Base-by-base conservation (phyloP, 2,113 vertebrate genomes). In the Pomatorhinus ruficollis region DNA sequence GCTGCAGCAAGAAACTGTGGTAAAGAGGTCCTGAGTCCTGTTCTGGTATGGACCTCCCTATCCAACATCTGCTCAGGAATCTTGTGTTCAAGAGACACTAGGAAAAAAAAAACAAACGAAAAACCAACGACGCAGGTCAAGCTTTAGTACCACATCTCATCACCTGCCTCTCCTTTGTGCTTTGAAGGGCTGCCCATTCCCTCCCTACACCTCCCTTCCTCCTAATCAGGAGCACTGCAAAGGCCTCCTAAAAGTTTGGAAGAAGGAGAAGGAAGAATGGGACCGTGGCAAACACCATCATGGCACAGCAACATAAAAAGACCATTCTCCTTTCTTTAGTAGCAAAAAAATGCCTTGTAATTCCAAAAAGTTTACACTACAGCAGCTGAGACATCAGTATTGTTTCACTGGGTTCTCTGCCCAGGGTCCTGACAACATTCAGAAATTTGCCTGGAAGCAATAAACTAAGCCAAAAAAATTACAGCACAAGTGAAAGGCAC, bases 391-490 rank as follows among this genome's bases (percentile, higher is more conserved):
- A 60, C 44, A 59, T 39, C 78, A 44, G 56, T 50, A 12, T 7
- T 45, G n/a, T 91, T 72, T 81, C 66, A 42, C 31, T 16, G 33
- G 5, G 12, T 94, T 87, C 74, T 82, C 93, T 89, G 54, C 53
- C 60, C 65, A 59, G 42, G 47, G 53, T 80, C 69, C 59, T 63
- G 84, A 95, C 71, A 93, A 28, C 70, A 60, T 50, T 54, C 45
- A 37, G 64, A 83, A 77, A 80, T 80, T 57, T 90, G 66, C 91
- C 65, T 90, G 79, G 74, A 80, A 97, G 84, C 80, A 65, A 94
- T 35, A 95, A 93, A 87, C 50, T 13, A 70, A 44, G 79, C 50
- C n/a, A 74, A 80, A 69, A 68, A 68, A 49, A 77, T 33, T 45
- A 47, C 11, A 89, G 45, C 50, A 30, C 35, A 83, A 85, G 77